These are phyloP conservation scores for Macrotus californicus DNA, from an alignment of 2,113 vertebrate genomes.

Conservation along the genomic window DNA sequence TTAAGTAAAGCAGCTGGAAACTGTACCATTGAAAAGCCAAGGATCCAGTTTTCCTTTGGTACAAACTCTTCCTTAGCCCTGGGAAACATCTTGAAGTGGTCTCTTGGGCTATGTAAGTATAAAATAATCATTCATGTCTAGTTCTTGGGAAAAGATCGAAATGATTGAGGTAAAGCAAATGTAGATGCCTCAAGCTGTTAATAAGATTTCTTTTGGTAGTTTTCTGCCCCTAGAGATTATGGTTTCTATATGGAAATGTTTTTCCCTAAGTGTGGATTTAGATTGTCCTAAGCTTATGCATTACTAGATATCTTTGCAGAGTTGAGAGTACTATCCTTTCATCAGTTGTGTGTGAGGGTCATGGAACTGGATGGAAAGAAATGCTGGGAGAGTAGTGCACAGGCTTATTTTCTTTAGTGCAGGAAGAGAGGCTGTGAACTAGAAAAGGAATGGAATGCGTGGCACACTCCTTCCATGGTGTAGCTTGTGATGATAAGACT, in stretches of 20 bases:
- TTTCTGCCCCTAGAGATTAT: not conserved
- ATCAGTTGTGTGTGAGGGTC: not conserved
- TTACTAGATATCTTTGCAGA: not conserved
- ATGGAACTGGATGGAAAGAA: not conserved
- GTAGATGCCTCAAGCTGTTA: not conserved
- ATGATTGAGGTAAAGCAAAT: not conserved
- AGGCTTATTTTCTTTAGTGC: not conserved
- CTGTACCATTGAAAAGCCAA: constrained; percentile 25
- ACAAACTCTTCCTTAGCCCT: not conserved
- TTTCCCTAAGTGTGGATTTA: not conserved
- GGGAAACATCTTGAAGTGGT: not conserved
- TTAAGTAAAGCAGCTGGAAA: constrained; percentile 50
- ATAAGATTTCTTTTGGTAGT: not conserved
- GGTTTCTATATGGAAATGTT: not conserved
- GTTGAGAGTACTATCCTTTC: not conserved
- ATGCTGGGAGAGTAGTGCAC: not conserved
- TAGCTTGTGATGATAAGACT: not conserved
- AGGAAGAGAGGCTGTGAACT: not conserved
- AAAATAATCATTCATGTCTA: not conserved
- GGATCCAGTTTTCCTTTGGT: constrained; percentile 27
- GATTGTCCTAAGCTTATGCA: not conserved
- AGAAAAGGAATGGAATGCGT: not conserved
- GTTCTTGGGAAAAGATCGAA: not conserved
- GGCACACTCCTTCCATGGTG: not conserved
- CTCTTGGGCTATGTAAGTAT: not conserved